Conservation (phyloP, 2,888 invertebrate species). For the Uropetala carovei region DNA sequence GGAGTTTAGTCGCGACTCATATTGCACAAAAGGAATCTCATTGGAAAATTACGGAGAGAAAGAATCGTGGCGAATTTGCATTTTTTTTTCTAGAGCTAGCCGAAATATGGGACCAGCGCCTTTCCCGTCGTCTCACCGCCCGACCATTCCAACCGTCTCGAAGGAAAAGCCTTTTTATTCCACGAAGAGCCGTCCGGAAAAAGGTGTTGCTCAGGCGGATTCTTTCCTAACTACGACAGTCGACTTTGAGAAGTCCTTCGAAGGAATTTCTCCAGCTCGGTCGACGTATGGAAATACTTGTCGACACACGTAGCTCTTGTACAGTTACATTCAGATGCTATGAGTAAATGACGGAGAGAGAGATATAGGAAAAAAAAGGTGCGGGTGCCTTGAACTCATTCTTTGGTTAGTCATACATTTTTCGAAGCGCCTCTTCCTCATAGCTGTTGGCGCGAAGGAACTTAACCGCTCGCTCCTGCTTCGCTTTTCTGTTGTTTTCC, state of each 20-base stretch:
- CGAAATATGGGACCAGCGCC: neutral
- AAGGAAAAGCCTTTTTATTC: too few species aligned
- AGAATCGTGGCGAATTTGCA: neutral
- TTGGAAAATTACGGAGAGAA: neutral
- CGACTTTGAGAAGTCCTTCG: slow-evolving; percentile 58
- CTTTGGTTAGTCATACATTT: slow-evolving; percentile 48
- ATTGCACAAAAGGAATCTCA: neutral
- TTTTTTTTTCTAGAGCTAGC: neutral
- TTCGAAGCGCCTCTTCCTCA: neutral
- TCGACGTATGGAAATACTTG: slow-evolving; percentile 22
- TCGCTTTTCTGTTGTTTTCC: neutral
- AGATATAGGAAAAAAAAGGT: neutral
- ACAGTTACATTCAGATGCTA: slow-evolving; percentile 54
- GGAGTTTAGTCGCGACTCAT: neutral
- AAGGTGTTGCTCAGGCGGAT: neutral
- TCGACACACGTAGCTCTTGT: slow-evolving; percentile 37
- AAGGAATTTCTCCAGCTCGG: slow-evolving; percentile 15
- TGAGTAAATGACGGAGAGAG: slow-evolving; percentile 31
- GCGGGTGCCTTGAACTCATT: neutral
- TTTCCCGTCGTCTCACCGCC: neutral
- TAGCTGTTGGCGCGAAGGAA: neutral
- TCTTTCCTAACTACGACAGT: neutral
- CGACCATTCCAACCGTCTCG: neutral
- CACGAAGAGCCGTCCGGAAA: neutral
- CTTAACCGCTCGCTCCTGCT: neutral